Evolutionary conservation across 1,140 invertebrate species (phyloP).

Genomic region (Trinorchestia longiramus): DNA sequence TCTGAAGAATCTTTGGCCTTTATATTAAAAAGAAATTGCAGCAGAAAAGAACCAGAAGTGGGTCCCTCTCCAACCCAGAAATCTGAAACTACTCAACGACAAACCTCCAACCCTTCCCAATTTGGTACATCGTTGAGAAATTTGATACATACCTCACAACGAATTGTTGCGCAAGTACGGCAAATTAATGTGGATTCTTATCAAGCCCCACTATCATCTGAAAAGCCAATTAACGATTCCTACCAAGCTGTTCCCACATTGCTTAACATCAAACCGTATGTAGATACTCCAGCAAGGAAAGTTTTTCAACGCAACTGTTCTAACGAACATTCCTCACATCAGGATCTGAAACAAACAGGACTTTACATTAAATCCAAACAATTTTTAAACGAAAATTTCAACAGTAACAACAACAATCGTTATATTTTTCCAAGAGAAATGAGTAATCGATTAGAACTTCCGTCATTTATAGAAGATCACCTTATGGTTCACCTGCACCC

Average conservation of each 20-base stretch:
- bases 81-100: not conserved
- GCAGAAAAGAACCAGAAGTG: not conserved
- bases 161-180: not conserved
- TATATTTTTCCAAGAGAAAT: not conserved
- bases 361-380: not conserved
- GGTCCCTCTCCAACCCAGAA: not conserved
- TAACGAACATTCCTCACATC: not conserved
- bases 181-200: not conserved
- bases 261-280: not conserved
- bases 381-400: not conserved
- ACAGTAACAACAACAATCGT: not conserved
- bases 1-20: not conserved
- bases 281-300: not conserved
- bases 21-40: not conserved
- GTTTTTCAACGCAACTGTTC: not conserved
- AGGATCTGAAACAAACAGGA: not conserved
- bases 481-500: not conserved
- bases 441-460: not conserved
- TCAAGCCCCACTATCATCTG: not conserved
- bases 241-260: not conserved
- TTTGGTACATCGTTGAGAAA: not conserved
- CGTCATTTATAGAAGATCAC: not conserved
- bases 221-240: not conserved
- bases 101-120: not conserved
- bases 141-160: not conserved